Conservation (phyloP, 2,113 vertebrate species). For the Cavia porcellus region DNA sequence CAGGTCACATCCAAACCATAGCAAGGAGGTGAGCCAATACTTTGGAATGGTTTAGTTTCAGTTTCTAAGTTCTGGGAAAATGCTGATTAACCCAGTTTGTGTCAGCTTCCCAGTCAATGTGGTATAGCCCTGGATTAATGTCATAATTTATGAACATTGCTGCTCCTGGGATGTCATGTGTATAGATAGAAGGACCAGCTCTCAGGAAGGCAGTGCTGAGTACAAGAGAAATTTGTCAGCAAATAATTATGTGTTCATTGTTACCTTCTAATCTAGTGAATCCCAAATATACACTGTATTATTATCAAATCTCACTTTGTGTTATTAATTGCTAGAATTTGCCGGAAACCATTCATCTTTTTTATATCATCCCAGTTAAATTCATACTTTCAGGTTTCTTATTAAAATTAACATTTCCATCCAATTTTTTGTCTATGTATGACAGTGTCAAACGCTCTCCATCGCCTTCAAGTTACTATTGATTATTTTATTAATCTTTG, state of each 20-base stretch:
- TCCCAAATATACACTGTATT: neutral
- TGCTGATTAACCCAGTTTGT: neutral
- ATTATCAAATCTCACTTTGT: constrained; percentile 8
- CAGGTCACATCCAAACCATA: neutral
- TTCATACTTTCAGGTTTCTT: neutral
- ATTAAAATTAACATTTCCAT: neutral
- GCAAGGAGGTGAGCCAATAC: neutral
- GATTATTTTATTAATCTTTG: neutral
- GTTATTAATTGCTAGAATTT: constrained; percentile 42
- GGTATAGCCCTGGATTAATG: neutral
- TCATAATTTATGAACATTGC: neutral
- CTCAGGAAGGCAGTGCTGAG: neutral
- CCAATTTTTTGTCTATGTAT: neutral
- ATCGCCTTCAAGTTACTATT: neutral
- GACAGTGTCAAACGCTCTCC: neutral
- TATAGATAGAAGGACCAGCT: neutral
- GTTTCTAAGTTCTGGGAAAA: constrained; percentile 3
- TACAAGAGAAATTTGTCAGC: neutral
- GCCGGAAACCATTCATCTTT: neutral
- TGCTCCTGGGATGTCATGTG: neutral
- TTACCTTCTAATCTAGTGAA: neutral
- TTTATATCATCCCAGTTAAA: neutral
- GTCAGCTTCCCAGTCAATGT: neutral
- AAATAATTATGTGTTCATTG: neutral
- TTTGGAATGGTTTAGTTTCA: neutral